Evolutionary conservation across 2,797 vertebrate species (phyloP), one percentile per base, ranked within the genome.

Genomic region (Enteromius mattozi): DNA sequence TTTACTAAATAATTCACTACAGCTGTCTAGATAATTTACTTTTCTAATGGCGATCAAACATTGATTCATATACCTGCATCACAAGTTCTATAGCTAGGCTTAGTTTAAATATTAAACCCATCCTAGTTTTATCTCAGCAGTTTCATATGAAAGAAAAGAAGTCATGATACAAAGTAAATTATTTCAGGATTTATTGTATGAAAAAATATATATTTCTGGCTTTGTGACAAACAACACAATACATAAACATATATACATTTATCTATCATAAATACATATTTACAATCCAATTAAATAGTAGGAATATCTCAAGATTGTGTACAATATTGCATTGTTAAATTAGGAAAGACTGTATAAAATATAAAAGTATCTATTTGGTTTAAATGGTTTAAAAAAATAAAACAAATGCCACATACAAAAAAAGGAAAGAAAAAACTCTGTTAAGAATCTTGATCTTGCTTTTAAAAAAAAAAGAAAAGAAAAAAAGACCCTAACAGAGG

Each of bases 201-300:
- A 94, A 95, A 95, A 94, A 95, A 95, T 93, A 94, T 82, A 83
- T 89, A 92, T 93, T 88, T 94, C 85, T 88, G 87, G 93, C 90
- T 93, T 90, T 88, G 84, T 89, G 87, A 93, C 90, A 86, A 89
- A 86, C 88, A 82, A 89, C 81, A 90, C 87, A 90, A 89, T 89
- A 94, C 90, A 91, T 91, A 92, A 82, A 94, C 87, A 91, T 93
- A 94, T 94, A 91, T 92, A 95, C 94, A 95, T 93, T 94, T 94
- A 88, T 95, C 91, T 94, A 91, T 89, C 24, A 95, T 95, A 96
- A 95, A 95, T 95, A 96, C 92, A 94, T 94, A 94, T 94, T 83
- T 94, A 96, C 94, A 95, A 75, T 88, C 78, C 90, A 92, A 92
- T 96, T 95, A 95, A 95, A 95, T 95, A 94, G 89, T 88, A 91